phyloP scores from a whole-genome alignment of 2,888 invertebrate species.

The Macrosiphum euphorbiae region DNA sequence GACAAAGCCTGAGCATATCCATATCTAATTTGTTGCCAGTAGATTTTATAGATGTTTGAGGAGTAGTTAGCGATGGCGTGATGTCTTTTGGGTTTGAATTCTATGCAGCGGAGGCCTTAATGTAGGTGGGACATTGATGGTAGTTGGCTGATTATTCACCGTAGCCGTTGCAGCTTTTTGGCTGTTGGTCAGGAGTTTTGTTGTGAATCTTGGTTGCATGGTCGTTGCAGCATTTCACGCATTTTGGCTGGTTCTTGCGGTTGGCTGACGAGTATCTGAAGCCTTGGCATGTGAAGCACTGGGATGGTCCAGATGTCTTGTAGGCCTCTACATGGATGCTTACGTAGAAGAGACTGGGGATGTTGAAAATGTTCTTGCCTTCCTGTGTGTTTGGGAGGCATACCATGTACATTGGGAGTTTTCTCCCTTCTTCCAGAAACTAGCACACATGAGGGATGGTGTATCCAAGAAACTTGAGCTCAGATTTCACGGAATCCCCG shows the following conservation, averaged over 20 bases:
- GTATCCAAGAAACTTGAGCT: background rate
- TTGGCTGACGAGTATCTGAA: background rate
- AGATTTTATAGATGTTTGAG: no score
- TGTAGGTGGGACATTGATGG: background rate
- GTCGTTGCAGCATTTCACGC: constrained; percentile 3
- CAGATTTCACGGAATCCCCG: background rate
- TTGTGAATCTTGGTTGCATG: background rate
- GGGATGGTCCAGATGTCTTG: background rate
- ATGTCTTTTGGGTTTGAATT: no score
- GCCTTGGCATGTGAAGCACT: background rate
- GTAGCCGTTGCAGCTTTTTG: background rate
- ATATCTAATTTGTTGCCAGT: no score
- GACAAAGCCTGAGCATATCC: no score
- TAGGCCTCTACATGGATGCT: background rate
- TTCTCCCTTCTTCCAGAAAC: background rate
- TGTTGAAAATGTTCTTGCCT: background rate
- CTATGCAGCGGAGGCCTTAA: no score
- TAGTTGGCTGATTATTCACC: background rate
- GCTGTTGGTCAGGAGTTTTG: no score
- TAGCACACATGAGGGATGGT: background rate
- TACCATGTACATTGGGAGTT: background rate
- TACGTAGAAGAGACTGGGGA: background rate
- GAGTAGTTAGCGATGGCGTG: no score
- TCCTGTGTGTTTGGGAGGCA: background rate
- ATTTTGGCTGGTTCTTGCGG: background rate